Conservation (phyloP, 2,797 vertebrate genomes). For the Microctenopoma steveboyesi region DNA sequence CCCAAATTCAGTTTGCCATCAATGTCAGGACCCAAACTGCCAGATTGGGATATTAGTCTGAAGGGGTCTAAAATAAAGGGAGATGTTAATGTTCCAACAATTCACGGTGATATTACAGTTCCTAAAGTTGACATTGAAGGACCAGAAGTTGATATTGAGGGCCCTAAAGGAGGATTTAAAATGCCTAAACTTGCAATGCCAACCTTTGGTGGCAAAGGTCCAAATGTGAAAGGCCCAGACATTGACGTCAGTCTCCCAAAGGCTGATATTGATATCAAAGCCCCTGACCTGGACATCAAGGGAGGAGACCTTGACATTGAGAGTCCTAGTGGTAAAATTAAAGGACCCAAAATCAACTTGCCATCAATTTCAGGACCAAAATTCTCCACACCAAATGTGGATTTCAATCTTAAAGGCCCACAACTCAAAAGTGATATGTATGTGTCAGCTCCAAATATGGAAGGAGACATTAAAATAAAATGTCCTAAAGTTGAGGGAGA, state of each 20-base stretch:
- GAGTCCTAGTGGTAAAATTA: not conserved
- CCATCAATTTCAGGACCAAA: constrained; percentile 18
- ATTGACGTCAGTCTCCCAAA: constrained; percentile 4
- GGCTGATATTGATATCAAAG: constrained; percentile 1
- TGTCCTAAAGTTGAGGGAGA: constrained; percentile 12
- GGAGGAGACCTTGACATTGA: not conserved
- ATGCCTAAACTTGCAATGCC: constrained; percentile 34
- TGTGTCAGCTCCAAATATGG: constrained; percentile 28
- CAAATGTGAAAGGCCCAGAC: constrained; percentile 6
- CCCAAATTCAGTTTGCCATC: constrained; percentile 32
- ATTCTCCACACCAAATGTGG: constrained; percentile 21
- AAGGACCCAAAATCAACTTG: constrained; percentile 20
- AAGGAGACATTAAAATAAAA: constrained; percentile 17
- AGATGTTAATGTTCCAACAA: constrained; percentile 25
- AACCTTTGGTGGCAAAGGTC: not conserved
- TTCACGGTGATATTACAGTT: constrained; percentile 11
- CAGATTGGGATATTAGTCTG: constrained; percentile 23
- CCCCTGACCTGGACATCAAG: not conserved
- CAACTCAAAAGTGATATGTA: constrained; percentile 40
- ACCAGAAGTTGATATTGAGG: constrained; percentile 15
- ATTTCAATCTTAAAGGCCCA: constrained; percentile 32
- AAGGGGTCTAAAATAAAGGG: constrained; percentile 8
- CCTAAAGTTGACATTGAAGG: constrained; percentile 10
- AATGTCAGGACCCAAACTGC: constrained; percentile 36
- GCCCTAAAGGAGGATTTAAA: constrained; percentile 69